phyloP scores from a whole-genome alignment of 2,113 vertebrate genomes.

The Oreamnos americanus region DNA sequence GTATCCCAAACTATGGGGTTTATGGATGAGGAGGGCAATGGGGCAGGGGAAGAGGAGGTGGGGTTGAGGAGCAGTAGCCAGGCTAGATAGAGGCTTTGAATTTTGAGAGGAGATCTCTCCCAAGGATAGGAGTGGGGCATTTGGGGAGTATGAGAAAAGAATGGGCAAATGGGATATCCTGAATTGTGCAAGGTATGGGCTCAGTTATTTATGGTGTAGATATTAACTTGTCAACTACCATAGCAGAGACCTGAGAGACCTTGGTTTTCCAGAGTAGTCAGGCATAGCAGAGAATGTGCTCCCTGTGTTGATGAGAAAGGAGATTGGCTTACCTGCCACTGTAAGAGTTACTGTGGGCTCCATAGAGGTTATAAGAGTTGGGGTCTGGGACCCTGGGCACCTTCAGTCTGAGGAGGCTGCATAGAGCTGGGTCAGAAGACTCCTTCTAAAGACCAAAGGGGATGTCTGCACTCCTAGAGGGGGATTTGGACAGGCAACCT shows the following conservation, averaged over 20 bases:
- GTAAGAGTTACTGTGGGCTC: neutral
- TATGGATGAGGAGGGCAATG: neutral
- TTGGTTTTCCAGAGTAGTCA: neutral
- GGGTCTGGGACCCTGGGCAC: neutral
- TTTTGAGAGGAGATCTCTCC: neutral
- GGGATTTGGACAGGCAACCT: neutral
- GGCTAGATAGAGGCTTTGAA: neutral
- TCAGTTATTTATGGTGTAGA: neutral
- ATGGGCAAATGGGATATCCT: neutral
- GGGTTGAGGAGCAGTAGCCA: neutral
- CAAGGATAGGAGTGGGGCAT: neutral
- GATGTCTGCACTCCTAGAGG: neutral
- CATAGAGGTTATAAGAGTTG: neutral
- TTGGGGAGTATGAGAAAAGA: neutral
- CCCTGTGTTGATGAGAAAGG: neutral
- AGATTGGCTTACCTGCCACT: neutral
- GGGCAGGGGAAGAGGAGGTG: neutral
- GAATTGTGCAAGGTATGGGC: neutral
- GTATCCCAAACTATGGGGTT: neutral
- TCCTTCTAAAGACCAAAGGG: neutral
- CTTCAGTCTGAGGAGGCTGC: neutral
- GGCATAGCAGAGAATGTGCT: neutral
- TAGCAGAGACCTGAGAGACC: neutral
- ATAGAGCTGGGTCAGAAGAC: neutral
- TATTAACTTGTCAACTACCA: neutral